Base-by-base conservation (phyloP, 2,797 vertebrate species). In the Alcedo quadribrachys region DNA sequence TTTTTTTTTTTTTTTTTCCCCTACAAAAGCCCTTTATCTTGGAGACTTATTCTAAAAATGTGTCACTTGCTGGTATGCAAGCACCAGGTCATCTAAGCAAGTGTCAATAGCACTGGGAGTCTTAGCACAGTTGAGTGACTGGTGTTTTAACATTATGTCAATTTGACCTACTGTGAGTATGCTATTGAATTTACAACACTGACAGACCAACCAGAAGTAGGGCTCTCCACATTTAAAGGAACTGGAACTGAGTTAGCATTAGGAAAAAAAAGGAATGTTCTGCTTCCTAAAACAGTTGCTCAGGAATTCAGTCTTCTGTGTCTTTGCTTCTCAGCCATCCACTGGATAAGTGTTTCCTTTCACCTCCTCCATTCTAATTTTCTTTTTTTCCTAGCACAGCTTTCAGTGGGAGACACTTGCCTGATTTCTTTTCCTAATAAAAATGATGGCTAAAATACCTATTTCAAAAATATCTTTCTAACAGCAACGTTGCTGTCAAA, bases 141-240 rank as follows among this genome's bases (percentile, higher is more conserved):
- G 0, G 3, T 93, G 95, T 87, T 95, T 92, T 90, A 87, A 81
- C 66, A 78, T 80, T 82, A 85, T 89, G 93, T 87, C 88, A 78
- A 60, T 93, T 89, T 94, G 90, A 92, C 84, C 86, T 81, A 88
- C 95, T 92, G 83, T 68, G 88, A 90, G 68, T 63, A 53, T 18
- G 50, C 65, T 80, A 63, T 82, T 90, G 90, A 88, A 85, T 90
- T 96, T 94, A 69, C 76, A 94, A 6, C 81, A 61, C 51, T 37
- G 71, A 53, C 40, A 69, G 76, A 87, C 75, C 65, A 51, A 48
- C 76, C 89, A 40, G 62, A 84, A 90, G 53, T 21, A 71, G 28
- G 25, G 43, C 48, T 75, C 20, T 85, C 58, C 62, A 82, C 46
- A 42, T 62, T 82, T 81, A 66, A 37, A 82, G 65, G 50, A 82